Base-by-base conservation (phyloP, 2,113 vertebrate genomes). In the Tragelaphus imberbis region DNA sequence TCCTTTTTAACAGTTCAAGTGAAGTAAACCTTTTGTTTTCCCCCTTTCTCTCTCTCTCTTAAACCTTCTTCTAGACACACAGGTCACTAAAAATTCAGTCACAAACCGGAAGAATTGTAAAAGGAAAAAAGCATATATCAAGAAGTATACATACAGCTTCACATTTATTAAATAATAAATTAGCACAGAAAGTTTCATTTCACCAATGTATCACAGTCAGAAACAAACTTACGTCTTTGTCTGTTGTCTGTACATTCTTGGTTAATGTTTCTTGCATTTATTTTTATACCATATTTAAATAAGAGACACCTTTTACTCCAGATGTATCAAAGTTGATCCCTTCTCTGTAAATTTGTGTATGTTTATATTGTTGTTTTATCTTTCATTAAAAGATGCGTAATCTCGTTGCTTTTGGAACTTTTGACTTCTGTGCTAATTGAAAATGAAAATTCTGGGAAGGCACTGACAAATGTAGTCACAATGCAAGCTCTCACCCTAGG, bases 261-360 rank as follows among this genome's bases (percentile, higher is more conserved):
- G 99, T 99, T 99, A 99, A 99, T 99, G 99, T 99, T 99, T 99
- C 99, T 99, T 99, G 99, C 99, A 98, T 99, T 99, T 99, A 99
- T 99, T 99, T 99, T 99, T 99, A 99, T 99, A 99, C 99, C 99
- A 99, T 99, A 99, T 99, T 99, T 99, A 99, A 99, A 99, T 87
- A 98, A 98, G 98, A 97, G 99, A 99, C 99, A 99, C 99, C 99
- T 99, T 99, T 99, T 99, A 99, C 98, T 99, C 99, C 99, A 98
- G 98, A 99, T 99, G 99, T 99, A 99, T 99, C 99, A 99, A 99
- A 99, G 98, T 99, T 99, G 99, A 98, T 98, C 98, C 99, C 99
- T 99, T 99, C 99, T 99, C 99, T 99, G 99, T 99, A 99, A 99
- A 98, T 99, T 98, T 98, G 98, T 99, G 99, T 99, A 99, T 98